Percentiles rank a stretch among this genome's conserved stretches.
Evolutionary conservation across 2,888 invertebrate genomes (phyloP).

Genomic region (Halocaridina rubra): DNA sequence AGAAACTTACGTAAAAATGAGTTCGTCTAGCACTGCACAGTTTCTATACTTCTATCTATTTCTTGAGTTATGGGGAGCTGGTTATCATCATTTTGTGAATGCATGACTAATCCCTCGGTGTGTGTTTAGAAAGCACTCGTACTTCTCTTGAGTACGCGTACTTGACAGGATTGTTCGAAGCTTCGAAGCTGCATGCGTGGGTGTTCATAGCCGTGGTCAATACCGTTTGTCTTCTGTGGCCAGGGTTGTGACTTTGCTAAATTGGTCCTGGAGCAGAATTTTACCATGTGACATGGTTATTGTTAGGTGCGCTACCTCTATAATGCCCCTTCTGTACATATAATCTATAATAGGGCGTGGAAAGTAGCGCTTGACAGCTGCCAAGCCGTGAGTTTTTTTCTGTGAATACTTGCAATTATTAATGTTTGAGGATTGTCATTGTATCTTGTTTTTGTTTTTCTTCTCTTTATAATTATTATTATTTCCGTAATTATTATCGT

Average conservation of each 20-base stretch:
- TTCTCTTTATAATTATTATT: too few species aligned
- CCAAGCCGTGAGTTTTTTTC: too few species aligned
- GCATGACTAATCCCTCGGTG: constrained; percentile 15
- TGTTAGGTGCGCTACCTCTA: constrained; percentile 13
- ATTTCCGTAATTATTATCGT: too few species aligned
- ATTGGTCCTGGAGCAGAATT: background rate
- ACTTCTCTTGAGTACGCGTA: constrained; percentile 11
- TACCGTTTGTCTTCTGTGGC: too few species aligned
- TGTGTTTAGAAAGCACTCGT: constrained; percentile 21
- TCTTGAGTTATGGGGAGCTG: constrained; percentile 7
- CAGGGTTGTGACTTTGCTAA: too few species aligned
- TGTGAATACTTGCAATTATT: too few species aligned
- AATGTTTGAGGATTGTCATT: too few species aligned
- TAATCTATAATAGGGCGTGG: constrained; percentile 35
- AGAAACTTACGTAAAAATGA: constrained; percentile 86
- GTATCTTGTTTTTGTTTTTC: too few species aligned
- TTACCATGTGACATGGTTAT: background rate
- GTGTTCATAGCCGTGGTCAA: too few species aligned
- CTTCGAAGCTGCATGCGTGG: too few species aligned
- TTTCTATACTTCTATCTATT: constrained; percentile 13
- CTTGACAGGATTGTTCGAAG: constrained; percentile 28
- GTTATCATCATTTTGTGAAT: background rate
- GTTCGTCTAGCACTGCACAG: constrained; percentile 38
- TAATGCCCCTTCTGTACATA: constrained; percentile 18
- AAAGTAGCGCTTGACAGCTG: background rate